Evolutionary conservation across 30 jellyfish, hydroid and myxozoan species (phyloP).

Genomic region (Morbakka virulenta): DNA sequence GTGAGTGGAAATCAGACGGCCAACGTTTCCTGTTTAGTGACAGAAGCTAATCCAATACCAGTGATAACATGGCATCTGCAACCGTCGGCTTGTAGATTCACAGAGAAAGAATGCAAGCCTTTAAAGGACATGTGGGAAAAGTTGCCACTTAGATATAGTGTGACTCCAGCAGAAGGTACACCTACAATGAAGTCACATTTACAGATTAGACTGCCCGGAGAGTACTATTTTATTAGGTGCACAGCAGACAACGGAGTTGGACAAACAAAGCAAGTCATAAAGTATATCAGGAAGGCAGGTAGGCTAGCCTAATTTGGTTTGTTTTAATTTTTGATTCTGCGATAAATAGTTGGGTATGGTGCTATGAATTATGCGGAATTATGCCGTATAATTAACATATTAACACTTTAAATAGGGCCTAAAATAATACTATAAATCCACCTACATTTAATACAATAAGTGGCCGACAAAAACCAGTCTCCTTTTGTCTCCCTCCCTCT

Average conservation of each 20-base stretch:
- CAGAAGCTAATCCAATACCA: conserved; percentile 37
- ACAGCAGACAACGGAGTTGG: conserved; percentile 37
- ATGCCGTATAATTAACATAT: too few species aligned
- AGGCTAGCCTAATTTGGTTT: conserved; percentile 8
- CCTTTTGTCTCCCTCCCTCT: too few species aligned
- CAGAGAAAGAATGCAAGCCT: conserved; percentile 22
- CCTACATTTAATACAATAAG: too few species aligned
- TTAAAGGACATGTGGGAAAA: conserved; percentile 17
- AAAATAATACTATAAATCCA: too few species aligned
- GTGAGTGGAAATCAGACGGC: background rate
- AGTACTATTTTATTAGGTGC: conserved; percentile 50
- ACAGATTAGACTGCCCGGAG: background rate
- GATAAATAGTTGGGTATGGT: too few species aligned
- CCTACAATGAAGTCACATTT: background rate
- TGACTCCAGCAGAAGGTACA: background rate
- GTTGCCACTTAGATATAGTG: background rate
- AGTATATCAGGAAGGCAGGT: conserved; percentile 15
- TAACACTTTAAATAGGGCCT: too few species aligned
- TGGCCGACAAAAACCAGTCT: too few species aligned
- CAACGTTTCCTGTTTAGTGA: conserved; percentile 17
- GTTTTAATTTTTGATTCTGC: too few species aligned
- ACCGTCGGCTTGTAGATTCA: conserved; percentile 8
- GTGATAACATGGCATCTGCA: conserved; percentile 44
- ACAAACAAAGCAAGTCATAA: conserved; percentile 11
- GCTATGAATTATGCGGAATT: too few species aligned